phyloP scores from a whole-genome alignment of 2,888 invertebrate genomes.

The Eumerus sabulonum region DNA sequence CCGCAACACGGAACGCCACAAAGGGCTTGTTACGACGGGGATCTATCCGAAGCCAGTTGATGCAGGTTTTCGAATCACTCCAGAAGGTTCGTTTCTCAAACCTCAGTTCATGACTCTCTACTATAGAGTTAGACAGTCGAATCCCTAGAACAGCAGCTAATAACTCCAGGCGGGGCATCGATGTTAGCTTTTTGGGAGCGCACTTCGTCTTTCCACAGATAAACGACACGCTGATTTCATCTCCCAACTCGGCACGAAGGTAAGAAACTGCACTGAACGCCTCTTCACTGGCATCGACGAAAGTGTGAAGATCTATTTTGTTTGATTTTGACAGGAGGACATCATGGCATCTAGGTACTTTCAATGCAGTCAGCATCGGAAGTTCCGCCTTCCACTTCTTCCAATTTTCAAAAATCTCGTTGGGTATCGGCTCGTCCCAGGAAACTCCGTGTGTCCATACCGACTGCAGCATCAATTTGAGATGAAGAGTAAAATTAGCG shows the following conservation, averaged over 20 bases:
- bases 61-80: conserved; percentile 69
- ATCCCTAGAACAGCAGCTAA: conserved; percentile 3
- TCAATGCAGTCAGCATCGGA: background rate
- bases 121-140: background rate
- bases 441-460: background rate
- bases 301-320: background rate
- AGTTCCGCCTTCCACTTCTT: background rate
- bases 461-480: conserved; percentile 11
- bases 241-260: background rate
- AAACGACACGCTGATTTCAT: background rate
- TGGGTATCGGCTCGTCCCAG: conserved; percentile 9
- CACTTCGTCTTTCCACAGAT: conserved; percentile 6
- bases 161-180: conserved; percentile 1
- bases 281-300: conserved; percentile 13
- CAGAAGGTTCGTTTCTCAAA: conserved; percentile 54
- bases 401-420: conserved; percentile 9
- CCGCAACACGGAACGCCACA: conserved; percentile 46
- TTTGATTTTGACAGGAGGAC: background rate
- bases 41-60: conserved; percentile 69
- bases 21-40: conserved; percentile 58
- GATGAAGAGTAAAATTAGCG: background rate
- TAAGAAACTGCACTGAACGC: conserved; percentile 3
- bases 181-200: background rate
- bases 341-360: conserved; percentile 10
- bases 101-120: background rate